Evolutionary conservation across 2,797 vertebrate genomes (phyloP), one percentile per base, ranked within the genome.

Genomic region (Bucorvus abyssinicus): DNA sequence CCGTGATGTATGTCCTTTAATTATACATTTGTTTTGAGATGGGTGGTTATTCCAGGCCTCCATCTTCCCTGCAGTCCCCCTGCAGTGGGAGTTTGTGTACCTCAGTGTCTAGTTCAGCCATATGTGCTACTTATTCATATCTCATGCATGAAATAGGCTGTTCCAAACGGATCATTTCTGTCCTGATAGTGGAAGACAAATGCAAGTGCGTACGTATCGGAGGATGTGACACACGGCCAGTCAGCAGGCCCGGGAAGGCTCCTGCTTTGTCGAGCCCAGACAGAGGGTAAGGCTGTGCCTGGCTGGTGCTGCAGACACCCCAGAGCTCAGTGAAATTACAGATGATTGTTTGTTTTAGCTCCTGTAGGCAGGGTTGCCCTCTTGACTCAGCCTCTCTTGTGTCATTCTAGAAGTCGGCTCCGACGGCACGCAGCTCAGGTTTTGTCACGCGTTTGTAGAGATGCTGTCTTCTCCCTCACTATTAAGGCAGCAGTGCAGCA

Each of bases 61-160:
- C 4, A 23, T 60, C 94, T 69, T 11, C 84, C 90, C 57, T 7
- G 3, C 40, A 32, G 16, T 49, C 78, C 75, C 57, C 4, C 60
- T 49, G 84, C 77, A 34, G 90, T 30, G 3, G 88, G 95, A 94
- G 89, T 38, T 67, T 59, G 88, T 34, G 34, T 92, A 71, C 76
- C 79, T 65, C 8, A 11, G 42, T 18, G 90, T 57, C 74, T 55
- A 50, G 68, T 36, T 71, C 80, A 64, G 76, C 95, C 84, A 45
- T 90, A 77, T 85, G 89, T 71, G 81, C 80, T 75, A 19, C 88
- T 88, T 95, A 92, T 93, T 96, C 96, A 65, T 89, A 93, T 78
- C 87, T 94, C 76, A 8, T 40, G 75, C 87, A 14, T 82, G 81
- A 95, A 94, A 79, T 73, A 60, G 93, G 91, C 85, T 34, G 6